Evolutionary conservation across 2,113 vertebrate species (phyloP), one percentile per base, ranked within the genome.

Genomic region (Brienomyrus brachyistius): DNA sequence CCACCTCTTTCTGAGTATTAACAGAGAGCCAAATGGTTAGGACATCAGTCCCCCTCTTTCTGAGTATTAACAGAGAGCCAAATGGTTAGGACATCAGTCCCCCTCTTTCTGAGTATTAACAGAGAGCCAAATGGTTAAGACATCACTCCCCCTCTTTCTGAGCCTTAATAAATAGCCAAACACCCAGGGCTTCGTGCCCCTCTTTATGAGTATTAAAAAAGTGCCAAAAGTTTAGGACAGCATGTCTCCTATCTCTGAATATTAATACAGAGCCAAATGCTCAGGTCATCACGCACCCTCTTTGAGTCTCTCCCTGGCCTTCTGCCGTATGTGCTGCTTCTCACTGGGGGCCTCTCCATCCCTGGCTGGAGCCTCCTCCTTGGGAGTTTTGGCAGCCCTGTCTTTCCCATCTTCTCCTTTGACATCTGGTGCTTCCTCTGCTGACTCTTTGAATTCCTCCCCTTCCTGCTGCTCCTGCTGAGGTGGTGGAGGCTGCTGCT

Each of bases 11-110:
- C 31, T 13, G 15, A 21, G 5, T 3, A 45, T 27, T n/a, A n/a
- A 59, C 43, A 62, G 21, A 88, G 1, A 27, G 23, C 21, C 77
- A 77, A 2, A 15, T 17, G 47, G 3, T 84, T 0, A 23, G 43
- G 27, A 13, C 77, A 45, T 50, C 70, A 9, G 15, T 91, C 95
- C 99, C 98, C 98, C 97, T 99, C 98, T 94, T 97, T 98, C 52
- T 17, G 52, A 54, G 15, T 40, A 40, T 54, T 52, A 52, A 52
- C 15, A 17, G 1, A 54, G 0, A 15, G 13, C 15, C 52, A 17
- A 2, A 19, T 13, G 51, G 2, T 86, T 0, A 31, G 45, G 27
- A 10, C 66, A 31, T 40, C 74, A 11, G 1, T 0, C 1, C 17
- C 1, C 23, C 7, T 47, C 19, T 47, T 2, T 40, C 31, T 40